A percentile compares a stretch with the other conserved stretches of the same genome.
These are phyloP conservation scores for Diadegma fenestrale DNA, from an alignment of 2,888 invertebrate species.

Conservation along the genomic window DNA sequence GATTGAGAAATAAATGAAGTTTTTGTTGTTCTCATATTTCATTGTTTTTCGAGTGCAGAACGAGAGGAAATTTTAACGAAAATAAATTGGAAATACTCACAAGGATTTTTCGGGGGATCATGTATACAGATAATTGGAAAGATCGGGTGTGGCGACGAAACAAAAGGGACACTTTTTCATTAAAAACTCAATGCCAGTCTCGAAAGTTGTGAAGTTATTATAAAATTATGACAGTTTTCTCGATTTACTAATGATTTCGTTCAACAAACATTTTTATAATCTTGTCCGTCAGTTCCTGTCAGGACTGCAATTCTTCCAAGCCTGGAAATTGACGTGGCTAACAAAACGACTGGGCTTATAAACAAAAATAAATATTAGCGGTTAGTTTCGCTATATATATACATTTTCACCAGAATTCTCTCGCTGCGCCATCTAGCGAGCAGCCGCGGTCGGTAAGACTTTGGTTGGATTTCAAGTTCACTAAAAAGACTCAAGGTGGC, in stretches of 20 bases:
- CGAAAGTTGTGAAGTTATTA: neutral
- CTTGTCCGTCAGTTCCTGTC: slow-evolving; percentile 18
- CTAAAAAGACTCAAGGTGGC: neutral
- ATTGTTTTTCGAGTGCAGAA: neutral
- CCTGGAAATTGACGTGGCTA: slow-evolving; percentile 38
- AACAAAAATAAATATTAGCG: slow-evolving; percentile 58
- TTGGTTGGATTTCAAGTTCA: neutral
- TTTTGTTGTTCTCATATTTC: neutral
- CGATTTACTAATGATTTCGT: slow-evolving; percentile 22
- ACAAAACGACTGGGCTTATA: slow-evolving; percentile 53
- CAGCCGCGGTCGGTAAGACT: neutral
- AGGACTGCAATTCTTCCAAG: slow-evolving; percentile 44
- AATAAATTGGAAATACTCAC: slow-evolving; percentile 60
- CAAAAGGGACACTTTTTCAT: slow-evolving; percentile 42
- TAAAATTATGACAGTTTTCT: neutral
- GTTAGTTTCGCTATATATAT: neutral
- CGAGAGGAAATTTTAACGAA: neutral
- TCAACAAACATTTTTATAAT: neutral
- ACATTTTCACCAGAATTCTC: neutral
- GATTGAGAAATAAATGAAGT: neutral
- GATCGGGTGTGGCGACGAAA: slow-evolving; percentile 59
- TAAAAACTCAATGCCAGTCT: neutral
- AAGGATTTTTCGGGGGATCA: slow-evolving; percentile 53
- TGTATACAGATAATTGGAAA: slow-evolving; percentile 48
- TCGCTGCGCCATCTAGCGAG: neutral